Conservation (phyloP, 1,140 invertebrate species). For the Cyrtorhinus lividipennis region DNA sequence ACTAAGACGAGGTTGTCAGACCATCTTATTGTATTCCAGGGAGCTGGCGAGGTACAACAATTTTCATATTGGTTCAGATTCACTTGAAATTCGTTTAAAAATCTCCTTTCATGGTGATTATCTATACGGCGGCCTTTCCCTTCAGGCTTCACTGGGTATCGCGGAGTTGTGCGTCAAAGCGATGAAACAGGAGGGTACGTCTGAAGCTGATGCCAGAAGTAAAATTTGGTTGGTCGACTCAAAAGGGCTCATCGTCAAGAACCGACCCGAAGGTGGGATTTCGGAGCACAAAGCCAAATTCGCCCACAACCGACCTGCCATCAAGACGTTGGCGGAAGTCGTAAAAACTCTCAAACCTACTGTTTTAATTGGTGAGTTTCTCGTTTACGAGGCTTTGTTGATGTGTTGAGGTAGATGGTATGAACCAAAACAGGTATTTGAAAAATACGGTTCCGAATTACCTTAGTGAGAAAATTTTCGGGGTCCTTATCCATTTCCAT, state of each 20-base stretch:
- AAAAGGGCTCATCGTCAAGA: constrained; percentile 61
- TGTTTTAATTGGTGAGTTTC: constrained; percentile 63
- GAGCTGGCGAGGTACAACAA: constrained; percentile 63
- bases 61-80: no score
- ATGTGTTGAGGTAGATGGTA: no score
- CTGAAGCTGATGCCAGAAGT: constrained; percentile 48
- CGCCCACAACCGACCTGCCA: constrained; percentile 51
- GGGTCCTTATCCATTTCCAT: no score
- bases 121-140: no score
- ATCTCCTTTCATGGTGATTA: not conserved
- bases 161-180: constrained; percentile 74
- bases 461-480: no score
- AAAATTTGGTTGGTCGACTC: constrained; percentile 61
- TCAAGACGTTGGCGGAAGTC: constrained; percentile 57
- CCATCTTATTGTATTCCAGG: constrained; percentile 79
- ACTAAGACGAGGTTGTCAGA: constrained; percentile 62
- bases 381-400: no score
- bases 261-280: constrained; percentile 56
- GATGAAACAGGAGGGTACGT: constrained; percentile 65
- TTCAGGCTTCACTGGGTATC: constrained; percentile 68
- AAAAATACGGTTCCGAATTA: no score
- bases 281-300: constrained; percentile 61
- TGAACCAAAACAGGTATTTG: no score
- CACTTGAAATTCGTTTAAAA: not conserved
- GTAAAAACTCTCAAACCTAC: constrained; percentile 65